Base-by-base conservation (phyloP, 2,888 invertebrate species). In the Drosophila mercatorum region DNA sequence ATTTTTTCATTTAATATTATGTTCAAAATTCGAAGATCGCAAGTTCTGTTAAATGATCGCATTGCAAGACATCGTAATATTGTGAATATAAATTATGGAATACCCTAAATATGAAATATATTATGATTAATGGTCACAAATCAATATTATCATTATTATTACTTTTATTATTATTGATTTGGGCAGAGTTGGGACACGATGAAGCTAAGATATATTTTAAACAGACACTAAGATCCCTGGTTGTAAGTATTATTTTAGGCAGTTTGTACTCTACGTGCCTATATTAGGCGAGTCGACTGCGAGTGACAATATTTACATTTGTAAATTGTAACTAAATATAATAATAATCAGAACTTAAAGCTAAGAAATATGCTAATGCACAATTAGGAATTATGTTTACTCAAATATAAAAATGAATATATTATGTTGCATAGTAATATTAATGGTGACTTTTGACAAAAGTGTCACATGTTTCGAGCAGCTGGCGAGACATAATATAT, bases 221-320 rank as follows among this genome's bases (percentile, higher is more conserved):
- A 31, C 36, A 8, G 11, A 44, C 10, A 26, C 46, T 43, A 44
- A 76, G 43, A 56, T 70, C 77, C 52, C 77, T 34, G 43, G 43
- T 14, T 41, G 31, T 61, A 38, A 46, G 36, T 57, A 55, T 49
- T 40, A 26, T 12, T 43, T 53, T 52, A 63, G 49, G 7, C 55
- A 77, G 81, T 88, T 82, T 68, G 86, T 88, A 83, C 83, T 83
- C 83, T 85, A 88, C 69, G 38, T 78, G 68, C 40, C 75, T 58
- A 56, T 64, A 38, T 41, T 64, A 66, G 43, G 56, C 47, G 51
- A 65, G 59, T 68, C 63, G 56, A 57, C 56, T 68, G 70, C 72
- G 72, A 65, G 68, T 76, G 73, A 67, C 71, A 76, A 67, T 85
- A 85, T 76, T 73, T 72, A 81, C 77, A 76, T 82, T 72, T 68